Conservation (phyloP, 2,888 invertebrate species). For the Perizoma flavofasciatum region DNA sequence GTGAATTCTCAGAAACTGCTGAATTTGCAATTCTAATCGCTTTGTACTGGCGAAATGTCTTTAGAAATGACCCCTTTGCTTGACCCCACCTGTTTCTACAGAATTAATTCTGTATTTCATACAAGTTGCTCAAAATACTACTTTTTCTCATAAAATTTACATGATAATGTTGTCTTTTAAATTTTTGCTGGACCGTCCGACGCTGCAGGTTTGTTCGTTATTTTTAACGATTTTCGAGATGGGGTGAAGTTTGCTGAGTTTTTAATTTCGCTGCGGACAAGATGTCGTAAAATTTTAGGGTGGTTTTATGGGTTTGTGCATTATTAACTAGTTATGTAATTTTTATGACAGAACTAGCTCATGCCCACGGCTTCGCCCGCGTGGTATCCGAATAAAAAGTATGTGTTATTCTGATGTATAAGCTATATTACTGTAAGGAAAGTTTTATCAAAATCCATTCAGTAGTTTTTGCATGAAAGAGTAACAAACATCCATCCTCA, state of each 20-base stretch:
- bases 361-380: too few species aligned
- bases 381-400: too few species aligned
- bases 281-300: constrained; percentile 33
- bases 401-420: too few species aligned
- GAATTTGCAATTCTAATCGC: constrained; percentile 65
- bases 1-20: constrained; percentile 48
- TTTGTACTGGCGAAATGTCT: constrained; percentile 39
- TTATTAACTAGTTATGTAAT: neutral
- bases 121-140: constrained; percentile 39
- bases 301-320: constrained; percentile 14
- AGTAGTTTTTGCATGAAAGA: too few species aligned
- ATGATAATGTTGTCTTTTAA: constrained; percentile 49
- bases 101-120: constrained; percentile 53
- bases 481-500: too few species aligned
- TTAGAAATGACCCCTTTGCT: constrained; percentile 63
- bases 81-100: constrained; percentile 75
- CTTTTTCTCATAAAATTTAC: constrained; percentile 59
- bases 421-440: too few species aligned
- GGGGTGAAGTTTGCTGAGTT: constrained; percentile 34
- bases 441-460: too few species aligned
- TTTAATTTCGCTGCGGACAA: constrained; percentile 24
- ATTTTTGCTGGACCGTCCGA: constrained; percentile 38
- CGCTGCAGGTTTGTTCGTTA: constrained; percentile 33
- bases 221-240: constrained; percentile 37
- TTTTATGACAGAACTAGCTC: neutral